Conservation (phyloP, 2,797 vertebrate species). For the Gobio occitaniae region DNA sequence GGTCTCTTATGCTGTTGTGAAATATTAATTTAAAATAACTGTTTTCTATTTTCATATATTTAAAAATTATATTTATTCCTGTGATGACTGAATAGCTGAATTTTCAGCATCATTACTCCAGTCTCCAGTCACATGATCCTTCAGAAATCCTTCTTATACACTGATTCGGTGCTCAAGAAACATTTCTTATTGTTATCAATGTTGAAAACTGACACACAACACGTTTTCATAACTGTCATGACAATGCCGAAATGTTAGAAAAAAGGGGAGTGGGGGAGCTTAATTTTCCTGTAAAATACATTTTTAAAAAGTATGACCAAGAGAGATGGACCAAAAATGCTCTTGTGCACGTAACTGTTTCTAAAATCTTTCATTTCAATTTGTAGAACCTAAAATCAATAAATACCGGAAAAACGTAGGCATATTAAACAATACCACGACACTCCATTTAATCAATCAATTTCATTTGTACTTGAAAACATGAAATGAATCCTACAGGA, state of each 20-base stretch:
- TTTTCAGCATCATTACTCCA: too few species aligned
- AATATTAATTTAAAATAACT: not conserved
- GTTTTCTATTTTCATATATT: not conserved
- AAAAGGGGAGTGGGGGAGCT: too few species aligned
- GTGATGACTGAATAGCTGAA: not conserved
- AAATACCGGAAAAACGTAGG: not conserved
- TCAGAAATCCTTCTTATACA: not conserved
- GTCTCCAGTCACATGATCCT: not conserved
- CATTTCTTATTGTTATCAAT: not conserved
- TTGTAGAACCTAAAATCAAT: not conserved
- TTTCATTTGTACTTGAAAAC: not conserved
- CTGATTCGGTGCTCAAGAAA: not conserved
- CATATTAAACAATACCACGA: not conserved
- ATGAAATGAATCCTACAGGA: constrained; percentile 2
- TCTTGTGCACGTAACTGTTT: not conserved
- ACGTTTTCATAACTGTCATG: too few species aligned
- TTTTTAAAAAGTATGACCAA: too few species aligned
- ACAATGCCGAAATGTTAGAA: not conserved
- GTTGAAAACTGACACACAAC: not conserved
- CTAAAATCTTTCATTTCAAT: not conserved
- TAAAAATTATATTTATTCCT: not conserved
- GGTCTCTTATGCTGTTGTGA: not conserved
- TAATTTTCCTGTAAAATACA: too few species aligned
- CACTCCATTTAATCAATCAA: not conserved
- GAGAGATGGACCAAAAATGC: not conserved